Percentiles rank a stretch among this genome's conserved stretches.
These are phyloP conservation scores for Hedychridium roseum DNA, from an alignment of 2,888 invertebrate species.

Conservation along the genomic window DNA sequence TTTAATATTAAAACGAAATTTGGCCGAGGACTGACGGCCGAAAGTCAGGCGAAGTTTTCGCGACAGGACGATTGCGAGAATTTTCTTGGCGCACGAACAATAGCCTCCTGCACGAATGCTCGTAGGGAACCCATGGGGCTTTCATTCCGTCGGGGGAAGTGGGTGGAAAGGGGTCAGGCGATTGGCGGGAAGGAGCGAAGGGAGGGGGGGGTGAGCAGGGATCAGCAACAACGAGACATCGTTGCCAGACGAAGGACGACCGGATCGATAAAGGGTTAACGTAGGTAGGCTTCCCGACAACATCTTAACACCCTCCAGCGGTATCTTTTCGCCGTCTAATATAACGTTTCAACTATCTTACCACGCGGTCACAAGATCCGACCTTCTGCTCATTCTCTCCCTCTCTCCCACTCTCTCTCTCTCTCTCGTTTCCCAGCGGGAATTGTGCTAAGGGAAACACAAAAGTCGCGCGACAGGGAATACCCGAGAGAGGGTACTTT, in stretches of 20 bases:
- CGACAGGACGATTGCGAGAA: too few relatives aligned
- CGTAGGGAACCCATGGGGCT: too few relatives aligned
- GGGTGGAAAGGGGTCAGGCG: too few relatives aligned
- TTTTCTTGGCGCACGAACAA: too few relatives aligned
- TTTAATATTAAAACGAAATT: too few relatives aligned
- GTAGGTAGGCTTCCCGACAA: conserved; percentile 15
- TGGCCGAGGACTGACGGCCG: too few relatives aligned
- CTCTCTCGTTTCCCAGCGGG: background rate
- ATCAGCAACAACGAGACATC: conserved; percentile 24
- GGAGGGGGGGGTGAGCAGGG: conserved; percentile 7
- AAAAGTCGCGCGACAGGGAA: background rate
- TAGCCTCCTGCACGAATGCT: too few relatives aligned
- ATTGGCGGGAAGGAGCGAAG: too few relatives aligned
- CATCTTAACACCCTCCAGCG: conserved; percentile 14
- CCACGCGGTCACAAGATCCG: too few relatives aligned
- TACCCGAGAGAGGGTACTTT: background rate
- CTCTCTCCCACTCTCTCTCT: background rate
- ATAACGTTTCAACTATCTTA: conserved; percentile 5
- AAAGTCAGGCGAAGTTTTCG: too few relatives aligned
- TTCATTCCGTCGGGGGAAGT: too few relatives aligned
- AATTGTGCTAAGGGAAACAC: background rate
- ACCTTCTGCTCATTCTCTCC: conserved; percentile 1
- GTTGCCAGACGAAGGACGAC: conserved; percentile 6
- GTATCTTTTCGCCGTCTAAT: conserved; percentile 1
- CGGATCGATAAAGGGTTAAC: conserved; percentile 31